Conservation (phyloP, 2,888 invertebrate genomes). For the Himalopsyche kuldschensis region DNA sequence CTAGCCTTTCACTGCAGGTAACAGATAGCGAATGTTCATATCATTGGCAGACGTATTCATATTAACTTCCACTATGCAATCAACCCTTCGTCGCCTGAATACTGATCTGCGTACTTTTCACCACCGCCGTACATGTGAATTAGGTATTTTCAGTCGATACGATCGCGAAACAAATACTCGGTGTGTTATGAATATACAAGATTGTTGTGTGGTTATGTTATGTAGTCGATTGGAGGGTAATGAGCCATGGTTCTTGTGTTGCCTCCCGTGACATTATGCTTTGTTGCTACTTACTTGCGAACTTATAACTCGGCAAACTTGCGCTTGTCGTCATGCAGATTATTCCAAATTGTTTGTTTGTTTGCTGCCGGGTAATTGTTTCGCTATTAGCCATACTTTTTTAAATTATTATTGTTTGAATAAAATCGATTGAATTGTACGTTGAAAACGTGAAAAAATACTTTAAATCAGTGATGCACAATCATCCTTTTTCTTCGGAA, state of each 20-base stretch:
- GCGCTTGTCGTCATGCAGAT: not conserved
- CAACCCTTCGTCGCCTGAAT: not conserved
- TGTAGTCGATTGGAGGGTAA: not conserved
- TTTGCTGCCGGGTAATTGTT: not conserved
- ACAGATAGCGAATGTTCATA: too few relatives aligned
- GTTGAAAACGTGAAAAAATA: too few relatives aligned
- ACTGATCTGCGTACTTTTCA: not conserved
- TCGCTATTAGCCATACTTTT: not conserved
- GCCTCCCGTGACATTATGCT: not conserved
- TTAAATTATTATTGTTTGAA: not conserved
- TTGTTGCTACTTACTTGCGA: not conserved
- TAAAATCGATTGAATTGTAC: not conserved
- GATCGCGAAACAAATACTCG: not conserved
- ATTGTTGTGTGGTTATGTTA: not conserved
- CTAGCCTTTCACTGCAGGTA: too few relatives aligned
- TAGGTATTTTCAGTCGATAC: not conserved
- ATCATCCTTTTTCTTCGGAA: too few relatives aligned
- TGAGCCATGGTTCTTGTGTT: not conserved
- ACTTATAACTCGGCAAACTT: not conserved
- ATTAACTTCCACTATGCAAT: not conserved
- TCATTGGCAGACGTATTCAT: too few relatives aligned
- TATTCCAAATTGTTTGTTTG: not conserved
- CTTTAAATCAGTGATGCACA: too few relatives aligned
- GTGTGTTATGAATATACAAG: not conserved
- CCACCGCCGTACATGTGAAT: not conserved